Evolutionary conservation across 2,888 invertebrate genomes (phyloP).

Genomic region (Cephus pygmeus): DNA sequence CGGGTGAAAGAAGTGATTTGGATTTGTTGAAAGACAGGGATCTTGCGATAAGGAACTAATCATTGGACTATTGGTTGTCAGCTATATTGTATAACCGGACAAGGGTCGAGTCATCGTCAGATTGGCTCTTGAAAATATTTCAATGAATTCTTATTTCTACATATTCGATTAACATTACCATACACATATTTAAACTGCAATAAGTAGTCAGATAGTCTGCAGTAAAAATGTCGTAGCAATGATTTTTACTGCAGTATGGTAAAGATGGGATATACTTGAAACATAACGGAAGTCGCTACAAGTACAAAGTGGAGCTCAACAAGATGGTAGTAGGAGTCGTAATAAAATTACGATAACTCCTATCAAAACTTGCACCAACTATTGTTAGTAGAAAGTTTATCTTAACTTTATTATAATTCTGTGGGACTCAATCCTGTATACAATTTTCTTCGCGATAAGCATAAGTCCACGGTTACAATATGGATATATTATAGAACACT

Average conservation of each 20-base stretch:
- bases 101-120: neutral
- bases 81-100: neutral
- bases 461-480: neutral
- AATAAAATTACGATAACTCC: neutral
- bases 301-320: neutral
- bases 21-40: neutral
- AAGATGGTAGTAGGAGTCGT: neutral
- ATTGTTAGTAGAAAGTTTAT: neutral
- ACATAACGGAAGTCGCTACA: neutral
- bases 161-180: neutral
- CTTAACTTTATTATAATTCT: neutral
- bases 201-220: neutral
- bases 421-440: neutral
- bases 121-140: neutral
- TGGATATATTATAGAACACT: neutral
- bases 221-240: neutral
- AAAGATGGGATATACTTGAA: neutral
- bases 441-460: neutral
- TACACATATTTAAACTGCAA: neutral
- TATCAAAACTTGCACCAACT: neutral
- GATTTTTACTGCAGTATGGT: neutral
- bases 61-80: neutral
- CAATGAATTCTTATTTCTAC: neutral
- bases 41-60: neutral
- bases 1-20: conserved; percentile 13